Base-by-base conservation (phyloP, 2,888 invertebrate species). In the Hoplodrina ambigua region DNA sequence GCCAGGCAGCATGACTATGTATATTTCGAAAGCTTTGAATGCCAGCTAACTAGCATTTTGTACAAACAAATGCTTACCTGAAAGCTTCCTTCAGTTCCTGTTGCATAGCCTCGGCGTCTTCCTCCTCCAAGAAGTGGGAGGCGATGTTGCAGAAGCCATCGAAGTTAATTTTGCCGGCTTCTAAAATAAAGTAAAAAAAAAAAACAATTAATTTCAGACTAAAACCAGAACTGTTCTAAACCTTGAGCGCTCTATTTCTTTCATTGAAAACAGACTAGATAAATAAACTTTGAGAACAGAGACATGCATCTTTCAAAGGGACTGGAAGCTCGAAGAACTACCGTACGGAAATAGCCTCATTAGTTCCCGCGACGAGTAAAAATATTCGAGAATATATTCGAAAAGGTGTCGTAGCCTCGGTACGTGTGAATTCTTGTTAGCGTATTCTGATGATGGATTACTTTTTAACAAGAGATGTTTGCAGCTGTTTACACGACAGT, bases 11-110 rank as follows among this genome's bases (percentile, higher is more conserved):
- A 41, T 54, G 53, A 44, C 33, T 20, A 46, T n/a, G 6, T 17
- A 15, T 20, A 19, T 54, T 56, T 56, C 6, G 17, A 66, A 50
- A 2, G 10, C 15, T 60, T 0, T 30, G 13, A 70, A 52, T 13
- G 10, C 25, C 3, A 13, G 17, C 4, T 11, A 5, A n/a, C 6
- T 20, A 15, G 15, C 2, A 17, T 20, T 17, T 1, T 1, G 46
- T 3, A 17, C 49, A 49, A 72, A 62, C 6, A 57, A 33, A 41
- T 20, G 64, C 63, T 19, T 30, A 96, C 96, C 99, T 97, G 96
- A 99, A 99, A 77, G 99, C 99, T 96, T 99, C 99, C 89, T 99
- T 98, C 87, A 99, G 96, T 96, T 99, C 99, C 90, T 99, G 98
- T 94, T 99, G 98, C 96, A 99, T 98, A 76, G 98, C 98, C 93